Percentiles rank a stretch among this genome's conserved stretches.
Evolutionary conservation across 2,888 invertebrate species (phyloP).

Genomic region (Eristalinus sepulchralis): DNA sequence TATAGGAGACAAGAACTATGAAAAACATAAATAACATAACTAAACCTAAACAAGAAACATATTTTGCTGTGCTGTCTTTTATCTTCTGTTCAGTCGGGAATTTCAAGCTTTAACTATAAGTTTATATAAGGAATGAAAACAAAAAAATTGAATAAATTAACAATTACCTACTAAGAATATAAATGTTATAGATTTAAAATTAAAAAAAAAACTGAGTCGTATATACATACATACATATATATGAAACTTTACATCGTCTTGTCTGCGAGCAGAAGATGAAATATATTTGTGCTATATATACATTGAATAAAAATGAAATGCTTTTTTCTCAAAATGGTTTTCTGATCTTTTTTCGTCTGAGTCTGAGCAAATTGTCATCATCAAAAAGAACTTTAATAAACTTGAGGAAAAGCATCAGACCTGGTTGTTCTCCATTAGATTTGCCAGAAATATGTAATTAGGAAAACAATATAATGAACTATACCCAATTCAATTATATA

Average conservation of each 20-base stretch:
- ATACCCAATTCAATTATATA: too few species aligned
- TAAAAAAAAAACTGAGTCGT: conserved; percentile 20
- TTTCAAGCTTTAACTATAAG: conserved; percentile 67
- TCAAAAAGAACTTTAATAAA: too few species aligned
- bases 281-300: conserved; percentile 71
- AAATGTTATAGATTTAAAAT: conserved; percentile 66
- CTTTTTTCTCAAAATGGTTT: conserved; percentile 56
- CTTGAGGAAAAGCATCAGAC: too few species aligned
- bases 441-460: too few species aligned
- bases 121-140: conserved; percentile 39
- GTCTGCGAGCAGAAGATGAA: conserved; percentile 58
- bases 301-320: conserved; percentile 70
- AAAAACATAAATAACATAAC: conserved; percentile 9
- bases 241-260: conserved; percentile 47
- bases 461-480: too few species aligned
- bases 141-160: conserved; percentile 26
- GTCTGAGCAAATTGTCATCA: too few species aligned
- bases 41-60: conserved; percentile 45
- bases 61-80: conserved; percentile 66
- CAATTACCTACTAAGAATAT: conserved; percentile 55
- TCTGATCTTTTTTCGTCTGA: too few species aligned
- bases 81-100: conserved; percentile 57
- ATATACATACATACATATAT: conserved; percentile 15
- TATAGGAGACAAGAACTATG: conserved; percentile 24
- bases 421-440: too few species aligned